These are phyloP conservation scores for Bombyx huttoni DNA, from an alignment of 2,888 invertebrate genomes.

Conservation along the genomic window DNA sequence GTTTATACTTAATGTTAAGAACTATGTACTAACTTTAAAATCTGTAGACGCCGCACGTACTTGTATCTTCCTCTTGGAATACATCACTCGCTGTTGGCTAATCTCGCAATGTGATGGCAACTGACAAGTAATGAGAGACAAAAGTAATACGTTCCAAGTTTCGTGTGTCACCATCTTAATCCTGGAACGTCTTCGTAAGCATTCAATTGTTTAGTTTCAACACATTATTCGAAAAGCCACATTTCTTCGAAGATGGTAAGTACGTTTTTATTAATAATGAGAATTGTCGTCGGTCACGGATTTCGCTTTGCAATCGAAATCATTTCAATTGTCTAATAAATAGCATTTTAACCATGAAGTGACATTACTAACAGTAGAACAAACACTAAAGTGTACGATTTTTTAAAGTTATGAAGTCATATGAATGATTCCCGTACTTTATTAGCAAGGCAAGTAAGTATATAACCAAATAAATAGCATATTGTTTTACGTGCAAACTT, in stretches of 20 bases:
- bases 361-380: no score
- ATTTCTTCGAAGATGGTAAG: constrained; percentile 48
- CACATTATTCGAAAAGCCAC: constrained; percentile 24
- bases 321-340: background rate
- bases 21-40: constrained; percentile 25
- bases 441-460: no score
- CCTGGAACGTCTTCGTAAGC: constrained; percentile 57
- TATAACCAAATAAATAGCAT: no score
- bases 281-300: background rate
- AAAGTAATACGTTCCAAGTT: constrained; percentile 21
- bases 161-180: constrained; percentile 30
- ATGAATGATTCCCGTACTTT: no score
- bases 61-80: constrained; percentile 12
- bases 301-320: background rate
- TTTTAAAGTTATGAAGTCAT: no score
- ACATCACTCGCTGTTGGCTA: constrained; percentile 13
- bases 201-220: constrained; percentile 45
- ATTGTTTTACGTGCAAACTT: no score
- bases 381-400: no score
- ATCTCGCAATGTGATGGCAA: constrained; percentile 20
- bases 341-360: background rate
- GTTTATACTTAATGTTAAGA: constrained; percentile 15
- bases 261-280: constrained; percentile 14
- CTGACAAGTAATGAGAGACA: constrained; percentile 22
- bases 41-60: constrained; percentile 17